Percentiles rank a stretch among this genome's conserved stretches.
These are phyloP conservation scores for Orchestia grillus DNA, from an alignment of 1,140 invertebrate genomes.

Conservation along the genomic window DNA sequence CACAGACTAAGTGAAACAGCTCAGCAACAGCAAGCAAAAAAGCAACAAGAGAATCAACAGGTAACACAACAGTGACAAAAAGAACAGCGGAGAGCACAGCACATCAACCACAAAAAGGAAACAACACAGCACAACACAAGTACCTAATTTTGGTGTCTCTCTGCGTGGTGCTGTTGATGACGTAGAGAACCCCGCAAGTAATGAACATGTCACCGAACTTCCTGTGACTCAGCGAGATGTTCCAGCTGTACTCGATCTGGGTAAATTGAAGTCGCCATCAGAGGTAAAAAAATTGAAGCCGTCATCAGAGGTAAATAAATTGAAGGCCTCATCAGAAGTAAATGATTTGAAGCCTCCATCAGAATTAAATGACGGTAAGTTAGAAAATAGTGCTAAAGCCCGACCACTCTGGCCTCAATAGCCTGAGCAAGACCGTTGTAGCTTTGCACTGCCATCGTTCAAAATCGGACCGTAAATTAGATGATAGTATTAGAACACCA, in stretches of 20 bases:
- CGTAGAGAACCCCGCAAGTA: constrained; percentile 93
- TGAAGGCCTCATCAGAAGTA: background rate
- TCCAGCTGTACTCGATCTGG: constrained; percentile 83
- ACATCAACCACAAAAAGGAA: background rate
- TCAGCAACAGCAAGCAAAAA: too few species aligned
- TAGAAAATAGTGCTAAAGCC: too few species aligned
- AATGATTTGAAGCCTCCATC: background rate
- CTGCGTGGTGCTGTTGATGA: constrained; percentile 86
- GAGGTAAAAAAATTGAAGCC: background rate
- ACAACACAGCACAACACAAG: background rate
- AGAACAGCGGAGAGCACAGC: background rate
- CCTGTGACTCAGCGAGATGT: constrained; percentile 88
- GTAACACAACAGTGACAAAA: too few species aligned
- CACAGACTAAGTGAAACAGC: too few species aligned
- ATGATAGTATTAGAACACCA: too few species aligned
- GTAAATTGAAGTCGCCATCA: constrained; percentile 52
- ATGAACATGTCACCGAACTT: constrained; percentile 93
- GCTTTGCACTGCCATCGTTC: too few species aligned
- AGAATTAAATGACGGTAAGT: too few species aligned
- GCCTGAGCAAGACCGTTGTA: too few species aligned
- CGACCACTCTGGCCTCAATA: too few species aligned
- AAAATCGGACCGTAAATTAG: too few species aligned
- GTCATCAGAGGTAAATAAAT: constrained; percentile 53
- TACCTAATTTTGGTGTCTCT: constrained; percentile 84
- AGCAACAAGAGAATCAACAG: background rate